phyloP scores from a whole-genome alignment of 1,140 invertebrate species.

The Dufourea novaeangliae region DNA sequence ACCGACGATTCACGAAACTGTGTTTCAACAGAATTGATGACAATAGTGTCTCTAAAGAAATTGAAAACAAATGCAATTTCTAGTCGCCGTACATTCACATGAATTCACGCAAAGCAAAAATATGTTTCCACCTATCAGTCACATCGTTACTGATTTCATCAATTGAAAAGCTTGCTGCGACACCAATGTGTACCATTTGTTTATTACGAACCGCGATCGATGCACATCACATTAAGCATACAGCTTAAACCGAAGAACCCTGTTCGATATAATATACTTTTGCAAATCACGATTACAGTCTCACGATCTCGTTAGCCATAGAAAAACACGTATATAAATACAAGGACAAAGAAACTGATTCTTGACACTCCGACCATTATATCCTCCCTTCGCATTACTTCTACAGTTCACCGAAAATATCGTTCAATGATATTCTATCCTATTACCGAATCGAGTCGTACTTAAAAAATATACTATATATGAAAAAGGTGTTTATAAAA shows the following conservation, averaged over 20 bases:
- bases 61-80: not conserved
- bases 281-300: constrained; percentile 63
- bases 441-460: constrained; percentile 58
- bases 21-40: not conserved
- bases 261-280: constrained; percentile 71
- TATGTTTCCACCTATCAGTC: constrained; percentile 1
- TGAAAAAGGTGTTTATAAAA: constrained; percentile 77
- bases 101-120: not conserved
- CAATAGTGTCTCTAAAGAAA: not conserved
- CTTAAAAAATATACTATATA: constrained; percentile 73
- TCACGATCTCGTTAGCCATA: constrained; percentile 67
- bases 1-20: not conserved
- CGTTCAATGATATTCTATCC: constrained; percentile 39
- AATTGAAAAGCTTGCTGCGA: constrained; percentile 57
- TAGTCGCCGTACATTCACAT: not conserved
- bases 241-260: constrained; percentile 67
- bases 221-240: constrained; percentile 63
- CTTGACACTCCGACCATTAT: constrained; percentile 35
- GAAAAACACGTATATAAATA: constrained; percentile 62
- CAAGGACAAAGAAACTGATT: constrained; percentile 60
- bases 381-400: constrained; percentile 34
- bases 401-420: constrained; percentile 40
- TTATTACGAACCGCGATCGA: constrained; percentile 58
- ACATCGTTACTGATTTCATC: constrained; percentile 9
- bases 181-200: constrained; percentile 27